phyloP scores from a whole-genome alignment of 2,888 invertebrate species.

The Balanococcus diminutus region DNA sequence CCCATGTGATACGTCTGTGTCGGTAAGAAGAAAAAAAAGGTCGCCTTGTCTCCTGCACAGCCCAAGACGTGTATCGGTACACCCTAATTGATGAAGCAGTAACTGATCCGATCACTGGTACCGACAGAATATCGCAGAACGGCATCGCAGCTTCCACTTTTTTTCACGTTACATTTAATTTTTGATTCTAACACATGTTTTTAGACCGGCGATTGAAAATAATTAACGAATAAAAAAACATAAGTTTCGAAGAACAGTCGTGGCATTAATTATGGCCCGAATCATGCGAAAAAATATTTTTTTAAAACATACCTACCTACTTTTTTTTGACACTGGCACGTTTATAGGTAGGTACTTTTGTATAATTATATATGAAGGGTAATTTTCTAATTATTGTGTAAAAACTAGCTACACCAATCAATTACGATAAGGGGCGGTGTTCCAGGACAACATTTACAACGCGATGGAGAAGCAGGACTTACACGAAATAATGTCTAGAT shows the following conservation, averaged over 20 bases:
- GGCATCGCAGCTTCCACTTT: conserved; percentile 45
- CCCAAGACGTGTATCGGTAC: conserved; percentile 8
- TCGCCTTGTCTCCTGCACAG: conserved; percentile 6
- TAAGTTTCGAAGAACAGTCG: not conserved
- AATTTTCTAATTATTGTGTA: not conserved
- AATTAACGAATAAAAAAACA: conserved; percentile 45
- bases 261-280: not conserved
- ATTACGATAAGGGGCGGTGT: not conserved
- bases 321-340: too few relatives aligned
- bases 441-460: not conserved
- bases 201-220: conserved; percentile 46
- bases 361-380: not conserved
- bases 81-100: conserved; percentile 53
- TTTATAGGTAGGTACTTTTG: too few relatives aligned
- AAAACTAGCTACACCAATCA: not conserved
- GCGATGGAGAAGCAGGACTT: not conserved
- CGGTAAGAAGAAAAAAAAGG: conserved; percentile 30
- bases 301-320: not conserved
- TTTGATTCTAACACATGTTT: conserved; percentile 46
- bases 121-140: conserved; percentile 35
- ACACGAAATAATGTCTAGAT: not conserved
- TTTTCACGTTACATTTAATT: conserved; percentile 42
- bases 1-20: conserved; percentile 25
- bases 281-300: not conserved
- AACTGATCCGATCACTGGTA: conserved; percentile 53